These are phyloP conservation scores for Pygoscelis antarcticus DNA, from an alignment of 2,113 vertebrate genomes.

Conservation along the genomic window DNA sequence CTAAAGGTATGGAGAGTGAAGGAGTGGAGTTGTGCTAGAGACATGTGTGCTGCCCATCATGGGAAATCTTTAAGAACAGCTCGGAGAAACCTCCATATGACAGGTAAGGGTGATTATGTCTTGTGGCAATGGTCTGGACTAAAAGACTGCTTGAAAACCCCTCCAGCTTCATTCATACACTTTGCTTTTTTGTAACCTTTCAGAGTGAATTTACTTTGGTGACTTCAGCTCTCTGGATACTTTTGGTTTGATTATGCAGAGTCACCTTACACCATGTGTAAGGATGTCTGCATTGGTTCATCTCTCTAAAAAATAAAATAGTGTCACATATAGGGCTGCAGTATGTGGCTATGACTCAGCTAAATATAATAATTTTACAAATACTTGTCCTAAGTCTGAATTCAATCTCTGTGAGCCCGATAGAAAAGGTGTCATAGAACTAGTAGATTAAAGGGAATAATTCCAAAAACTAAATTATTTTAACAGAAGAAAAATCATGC, in stretches of 20 bases:
- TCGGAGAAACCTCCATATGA: not conserved
- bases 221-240: not conserved
- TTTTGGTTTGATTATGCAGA: not conserved
- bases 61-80: not conserved
- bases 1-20: not conserved
- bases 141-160: not conserved
- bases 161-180: not conserved
- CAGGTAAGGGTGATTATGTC: rapidly evolving
- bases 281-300: not conserved
- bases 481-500: not conserved
- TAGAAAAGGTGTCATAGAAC: not conserved
- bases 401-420: not conserved
- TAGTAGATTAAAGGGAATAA: not conserved
- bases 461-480: not conserved
- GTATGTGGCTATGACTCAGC: not conserved
- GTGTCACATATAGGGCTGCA: not conserved
- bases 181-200: not conserved
- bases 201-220: not conserved
- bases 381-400: not conserved
- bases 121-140: not conserved
- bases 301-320: not conserved
- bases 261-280: not conserved
- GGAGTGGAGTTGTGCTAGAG: not conserved
- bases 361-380: not conserved
- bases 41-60: not conserved